Percentiles rank a stretch among this genome's conserved stretches.
These are phyloP conservation scores for Tetramorium alpestre DNA, from an alignment of 1,140 invertebrate species.

Conservation along the genomic window DNA sequence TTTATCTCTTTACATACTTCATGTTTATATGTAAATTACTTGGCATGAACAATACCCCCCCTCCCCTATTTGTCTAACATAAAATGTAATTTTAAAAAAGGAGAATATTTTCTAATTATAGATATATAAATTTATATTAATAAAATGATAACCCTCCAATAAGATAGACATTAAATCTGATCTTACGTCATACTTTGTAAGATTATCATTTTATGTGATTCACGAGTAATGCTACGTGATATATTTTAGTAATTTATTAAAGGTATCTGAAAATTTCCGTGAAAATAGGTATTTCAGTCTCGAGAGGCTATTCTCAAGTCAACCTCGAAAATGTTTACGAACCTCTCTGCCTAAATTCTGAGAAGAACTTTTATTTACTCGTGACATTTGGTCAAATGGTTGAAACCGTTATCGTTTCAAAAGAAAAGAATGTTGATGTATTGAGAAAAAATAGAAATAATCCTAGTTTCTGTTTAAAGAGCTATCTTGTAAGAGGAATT, in stretches of 20 bases:
- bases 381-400: not conserved
- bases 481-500: no score
- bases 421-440: slow-evolving; percentile 61
- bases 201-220: not conserved
- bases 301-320: not conserved
- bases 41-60: not conserved
- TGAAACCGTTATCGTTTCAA: slow-evolving; percentile 19
- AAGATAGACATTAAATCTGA: not conserved
- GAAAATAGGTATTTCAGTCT: not conserved
- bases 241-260: not conserved
- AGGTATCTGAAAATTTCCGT: not conserved
- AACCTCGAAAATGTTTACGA: not conserved
- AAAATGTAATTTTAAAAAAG: not conserved
- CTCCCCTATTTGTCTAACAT: not conserved
- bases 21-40: slow-evolving; percentile 1
- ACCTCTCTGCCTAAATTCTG: not conserved
- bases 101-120: slow-evolving; percentile 2
- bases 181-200: not conserved
- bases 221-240: not conserved
- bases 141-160: not conserved
- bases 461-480: not conserved
- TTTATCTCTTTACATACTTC: not conserved
- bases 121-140: not conserved
- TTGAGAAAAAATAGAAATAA: slow-evolving; percentile 36
- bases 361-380: not conserved